These are phyloP conservation scores for Globia sparganii DNA, from an alignment of 2,888 invertebrate species.

Conservation along the genomic window DNA sequence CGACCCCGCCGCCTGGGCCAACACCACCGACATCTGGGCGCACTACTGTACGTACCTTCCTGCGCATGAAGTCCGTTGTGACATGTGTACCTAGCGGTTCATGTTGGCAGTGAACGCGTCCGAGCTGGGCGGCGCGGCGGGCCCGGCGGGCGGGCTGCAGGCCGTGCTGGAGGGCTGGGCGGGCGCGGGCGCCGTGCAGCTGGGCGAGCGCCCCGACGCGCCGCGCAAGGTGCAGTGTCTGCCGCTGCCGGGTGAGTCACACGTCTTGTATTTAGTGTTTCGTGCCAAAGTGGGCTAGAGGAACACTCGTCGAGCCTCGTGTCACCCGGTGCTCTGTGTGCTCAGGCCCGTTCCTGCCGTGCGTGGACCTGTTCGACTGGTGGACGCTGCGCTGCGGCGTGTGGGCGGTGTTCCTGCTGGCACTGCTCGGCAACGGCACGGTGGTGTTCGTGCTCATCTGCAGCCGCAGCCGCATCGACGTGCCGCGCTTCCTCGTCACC, in stretches of 20 bases:
- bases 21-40: conserved; percentile 95
- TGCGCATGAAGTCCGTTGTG: neutral
- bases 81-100: neutral
- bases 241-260: conserved; percentile 93
- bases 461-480: conserved; percentile 98
- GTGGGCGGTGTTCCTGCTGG: conserved; percentile 98
- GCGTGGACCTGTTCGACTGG: conserved; percentile 99
- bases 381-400: conserved; percentile 99
- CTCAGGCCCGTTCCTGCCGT: conserved; percentile 97
- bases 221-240: conserved; percentile 92
- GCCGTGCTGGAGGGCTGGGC: conserved; percentile 70
- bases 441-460: conserved; percentile 98
- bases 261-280: neutral
- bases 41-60: conserved; percentile 92
- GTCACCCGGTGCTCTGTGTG: neutral
- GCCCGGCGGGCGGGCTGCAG: conserved; percentile 56
- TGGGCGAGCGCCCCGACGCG: conserved; percentile 67
- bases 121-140: conserved; percentile 67
- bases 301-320: neutral
- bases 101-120: conserved; percentile 78
- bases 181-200: conserved; percentile 65
- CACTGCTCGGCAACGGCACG: conserved; percentile 98
- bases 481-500: conserved; percentile 98
- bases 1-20: conserved; percentile 94
- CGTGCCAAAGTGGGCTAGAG: neutral